These are phyloP conservation scores for Poeciliopsis infans DNA, from an alignment of 2,797 vertebrate species.

Conservation along the genomic window DNA sequence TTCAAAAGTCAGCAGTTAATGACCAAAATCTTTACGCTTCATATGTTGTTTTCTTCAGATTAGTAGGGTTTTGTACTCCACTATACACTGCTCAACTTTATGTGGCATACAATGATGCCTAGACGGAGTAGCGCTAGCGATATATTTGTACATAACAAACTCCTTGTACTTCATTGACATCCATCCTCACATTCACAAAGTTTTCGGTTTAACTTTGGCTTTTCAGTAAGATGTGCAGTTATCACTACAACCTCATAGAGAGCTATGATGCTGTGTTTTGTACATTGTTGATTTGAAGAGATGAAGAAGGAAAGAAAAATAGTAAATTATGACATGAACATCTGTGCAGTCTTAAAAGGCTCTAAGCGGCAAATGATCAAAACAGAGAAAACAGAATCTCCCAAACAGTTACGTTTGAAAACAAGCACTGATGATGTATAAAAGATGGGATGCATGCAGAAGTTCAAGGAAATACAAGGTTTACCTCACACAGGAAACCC, in stretches of 20 bases:
- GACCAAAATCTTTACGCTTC: background rate
- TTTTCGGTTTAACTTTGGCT: background rate
- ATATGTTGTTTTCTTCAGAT: background rate
- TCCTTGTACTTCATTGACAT: background rate
- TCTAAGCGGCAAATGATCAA: background rate
- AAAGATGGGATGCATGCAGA: background rate
- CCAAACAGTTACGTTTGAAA: background rate
- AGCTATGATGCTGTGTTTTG: background rate
- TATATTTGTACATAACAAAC: background rate
- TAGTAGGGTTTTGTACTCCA: background rate
- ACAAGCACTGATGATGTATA: background rate
- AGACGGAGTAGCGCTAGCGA: too few relatives aligned
- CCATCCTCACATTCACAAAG: background rate
- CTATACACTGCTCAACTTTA: too few relatives aligned
- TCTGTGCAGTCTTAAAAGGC: background rate
- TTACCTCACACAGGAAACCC: background rate
- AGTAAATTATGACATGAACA: background rate
- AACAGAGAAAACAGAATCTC: background rate
- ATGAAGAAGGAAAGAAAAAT: background rate
- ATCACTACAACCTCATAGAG: background rate
- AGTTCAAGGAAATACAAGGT: background rate
- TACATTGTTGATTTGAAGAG: background rate
- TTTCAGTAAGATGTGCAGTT: background rate
- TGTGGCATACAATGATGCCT: too few relatives aligned
- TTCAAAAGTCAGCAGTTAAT: background rate